phyloP scores from a whole-genome alignment of 2,888 invertebrate species.

The Dryobotodes eremita region DNA sequence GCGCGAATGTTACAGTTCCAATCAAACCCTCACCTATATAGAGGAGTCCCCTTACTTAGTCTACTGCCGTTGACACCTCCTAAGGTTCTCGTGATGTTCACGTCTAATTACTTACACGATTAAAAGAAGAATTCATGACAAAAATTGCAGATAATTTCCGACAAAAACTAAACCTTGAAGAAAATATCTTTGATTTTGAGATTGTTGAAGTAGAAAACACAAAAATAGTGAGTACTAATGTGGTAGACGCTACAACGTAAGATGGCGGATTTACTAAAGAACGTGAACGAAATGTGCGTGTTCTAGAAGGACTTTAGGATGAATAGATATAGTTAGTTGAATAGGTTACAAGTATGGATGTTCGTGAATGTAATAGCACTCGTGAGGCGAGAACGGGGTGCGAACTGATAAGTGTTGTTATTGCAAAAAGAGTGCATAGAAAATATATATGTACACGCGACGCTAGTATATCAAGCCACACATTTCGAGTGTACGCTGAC shows the following conservation, averaged over 20 bases:
- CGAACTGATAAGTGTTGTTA: conserved; percentile 15
- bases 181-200: not conserved
- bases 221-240: not conserved
- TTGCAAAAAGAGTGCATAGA: not conserved
- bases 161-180: not conserved
- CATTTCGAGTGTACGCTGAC: not conserved
- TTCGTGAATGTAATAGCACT: conserved; percentile 37
- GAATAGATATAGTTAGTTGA: conserved; percentile 33
- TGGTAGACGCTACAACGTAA: not conserved
- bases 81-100: too few relatives aligned
- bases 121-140: too few relatives aligned
- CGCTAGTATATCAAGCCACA: not conserved
- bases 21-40: too few relatives aligned
- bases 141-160: not conserved
- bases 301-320: not conserved
- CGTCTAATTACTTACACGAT: too few relatives aligned
- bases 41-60: too few relatives aligned
- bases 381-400: conserved; percentile 18
- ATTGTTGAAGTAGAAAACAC: not conserved
- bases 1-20: too few relatives aligned
- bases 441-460: not conserved
- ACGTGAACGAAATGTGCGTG: conserved; percentile 24
- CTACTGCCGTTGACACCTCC: too few relatives aligned
- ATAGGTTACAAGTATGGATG: conserved; percentile 19
- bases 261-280: not conserved